These are phyloP conservation scores for Operophtera brumata DNA, from an alignment of 2,888 invertebrate species.

Conservation along the genomic window DNA sequence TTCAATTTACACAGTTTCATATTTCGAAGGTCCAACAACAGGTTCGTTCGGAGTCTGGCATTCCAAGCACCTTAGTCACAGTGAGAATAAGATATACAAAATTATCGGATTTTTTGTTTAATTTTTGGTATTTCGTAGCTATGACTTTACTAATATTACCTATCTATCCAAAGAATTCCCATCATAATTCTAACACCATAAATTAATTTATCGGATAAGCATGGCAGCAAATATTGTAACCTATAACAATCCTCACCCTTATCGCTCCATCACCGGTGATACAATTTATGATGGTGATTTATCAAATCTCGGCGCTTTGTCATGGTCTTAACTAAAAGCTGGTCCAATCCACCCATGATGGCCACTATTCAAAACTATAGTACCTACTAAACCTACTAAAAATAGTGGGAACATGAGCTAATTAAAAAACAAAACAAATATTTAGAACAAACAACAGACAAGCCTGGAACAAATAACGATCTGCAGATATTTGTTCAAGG, in stretches of 20 bases:
- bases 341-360: background rate
- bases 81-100: slow-evolving; percentile 49
- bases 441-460: too few relatives aligned
- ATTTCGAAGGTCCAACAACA: slow-evolving; percentile 17
- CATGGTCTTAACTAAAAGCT: background rate
- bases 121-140: too few relatives aligned
- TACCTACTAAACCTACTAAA: too few relatives aligned
- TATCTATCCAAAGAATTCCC: too few relatives aligned
- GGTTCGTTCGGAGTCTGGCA: slow-evolving; percentile 15
- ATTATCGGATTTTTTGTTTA: too few relatives aligned
- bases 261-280: slow-evolving; percentile 28
- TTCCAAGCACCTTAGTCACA: slow-evolving; percentile 27
- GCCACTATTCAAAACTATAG: background rate
- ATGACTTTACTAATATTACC: too few relatives aligned
- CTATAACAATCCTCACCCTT: slow-evolving; percentile 15
- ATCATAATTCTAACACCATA: background rate
- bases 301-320: slow-evolving; percentile 19
- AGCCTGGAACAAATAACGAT: too few relatives aligned
- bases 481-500: too few relatives aligned
- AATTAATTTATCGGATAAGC: slow-evolving; percentile 15
- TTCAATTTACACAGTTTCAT: background rate
- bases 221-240: slow-evolving; percentile 22
- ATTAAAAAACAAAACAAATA: too few relatives aligned
- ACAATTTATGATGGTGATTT: slow-evolving; percentile 30
- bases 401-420: too few relatives aligned